A percentile compares a stretch with the other conserved stretches of the same genome.
phyloP scores from a whole-genome alignment of 1,140 invertebrate species.

The Sipha flava region DNA sequence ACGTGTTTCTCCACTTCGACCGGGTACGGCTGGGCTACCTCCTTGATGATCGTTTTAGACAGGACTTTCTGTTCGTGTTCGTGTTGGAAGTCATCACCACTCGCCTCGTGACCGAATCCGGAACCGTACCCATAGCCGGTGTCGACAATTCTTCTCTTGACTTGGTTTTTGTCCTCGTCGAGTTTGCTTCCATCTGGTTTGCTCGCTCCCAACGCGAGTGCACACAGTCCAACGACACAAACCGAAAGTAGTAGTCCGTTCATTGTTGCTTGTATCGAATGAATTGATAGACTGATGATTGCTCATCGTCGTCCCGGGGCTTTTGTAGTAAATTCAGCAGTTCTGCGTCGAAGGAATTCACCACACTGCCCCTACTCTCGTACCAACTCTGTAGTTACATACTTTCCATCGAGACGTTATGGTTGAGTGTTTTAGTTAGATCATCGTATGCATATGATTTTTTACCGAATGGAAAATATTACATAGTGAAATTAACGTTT shows the following conservation, averaged over 20 bases:
- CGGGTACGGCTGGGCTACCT: slow-evolving; percentile 33
- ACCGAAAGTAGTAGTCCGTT: neutral
- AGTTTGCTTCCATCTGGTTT: neutral
- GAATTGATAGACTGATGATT: neutral
- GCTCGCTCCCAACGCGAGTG: neutral
- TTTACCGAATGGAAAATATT: no score
- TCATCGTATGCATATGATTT: no score
- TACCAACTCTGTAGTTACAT: no score
- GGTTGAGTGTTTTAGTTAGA: no score
- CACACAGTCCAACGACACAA: neutral
- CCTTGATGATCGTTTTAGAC: slow-evolving; percentile 34
- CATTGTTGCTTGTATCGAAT: neutral
- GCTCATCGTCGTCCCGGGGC: neutral
- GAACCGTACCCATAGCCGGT: slow-evolving; percentile 54
- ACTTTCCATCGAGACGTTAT: no score
- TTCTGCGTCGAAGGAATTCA: no score
- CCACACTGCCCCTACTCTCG: no score
- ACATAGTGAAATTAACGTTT: no score
- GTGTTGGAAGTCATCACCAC: neutral
- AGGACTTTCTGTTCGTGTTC: slow-evolving; percentile 44
- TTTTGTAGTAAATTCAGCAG: neutral
- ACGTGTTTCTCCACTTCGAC: slow-evolving; percentile 34
- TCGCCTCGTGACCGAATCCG: neutral
- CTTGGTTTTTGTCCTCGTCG: neutral
- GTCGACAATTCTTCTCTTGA: slow-evolving; percentile 38